Evolutionary conservation across 1,140 invertebrate genomes (phyloP).

Genomic region (Bombus ignitus): DNA sequence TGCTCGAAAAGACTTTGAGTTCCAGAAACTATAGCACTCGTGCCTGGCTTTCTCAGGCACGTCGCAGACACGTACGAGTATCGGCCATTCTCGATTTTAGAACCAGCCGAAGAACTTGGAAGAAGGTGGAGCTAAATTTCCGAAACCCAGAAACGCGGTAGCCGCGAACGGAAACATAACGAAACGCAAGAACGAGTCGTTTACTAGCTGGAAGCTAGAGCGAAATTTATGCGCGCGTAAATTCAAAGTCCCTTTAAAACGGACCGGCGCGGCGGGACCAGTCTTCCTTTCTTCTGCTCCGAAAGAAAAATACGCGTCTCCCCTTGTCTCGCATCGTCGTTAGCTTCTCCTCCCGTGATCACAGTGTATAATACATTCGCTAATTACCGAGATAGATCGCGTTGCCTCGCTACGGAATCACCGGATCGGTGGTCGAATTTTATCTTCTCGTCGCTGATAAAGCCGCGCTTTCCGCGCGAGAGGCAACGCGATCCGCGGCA

Average conservation of each 20-base stretch:
- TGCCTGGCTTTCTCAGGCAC: too few species aligned
- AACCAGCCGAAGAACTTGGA: too few species aligned
- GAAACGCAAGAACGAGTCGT: background rate
- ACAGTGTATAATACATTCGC: background rate
- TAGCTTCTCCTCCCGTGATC: background rate
- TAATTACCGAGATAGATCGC: slow-evolving; percentile 18
- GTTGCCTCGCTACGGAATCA: background rate
- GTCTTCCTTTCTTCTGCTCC: background rate
- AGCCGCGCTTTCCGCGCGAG: background rate
- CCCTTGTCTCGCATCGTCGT: background rate
- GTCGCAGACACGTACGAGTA: too few species aligned
- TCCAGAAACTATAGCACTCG: accelerated
- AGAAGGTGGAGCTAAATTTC: background rate
- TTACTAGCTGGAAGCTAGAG: background rate
- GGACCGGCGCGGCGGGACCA: background rate
- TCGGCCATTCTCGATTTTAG: too few species aligned
- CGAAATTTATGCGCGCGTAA: slow-evolving; percentile 49
- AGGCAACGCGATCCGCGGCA: slow-evolving; percentile 4
- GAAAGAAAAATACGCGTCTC: background rate
- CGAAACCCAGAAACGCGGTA: background rate
- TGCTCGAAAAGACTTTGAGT: too few species aligned
- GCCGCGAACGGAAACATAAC: background rate
- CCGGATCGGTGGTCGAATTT: slow-evolving; percentile 20
- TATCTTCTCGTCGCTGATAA: background rate
- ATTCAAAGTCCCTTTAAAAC: slow-evolving; percentile 23